Evolutionary conservation across 2,888 invertebrate species (phyloP), one percentile per base, ranked within the genome.

Genomic region (Peribatodes rhomboidaria): DNA sequence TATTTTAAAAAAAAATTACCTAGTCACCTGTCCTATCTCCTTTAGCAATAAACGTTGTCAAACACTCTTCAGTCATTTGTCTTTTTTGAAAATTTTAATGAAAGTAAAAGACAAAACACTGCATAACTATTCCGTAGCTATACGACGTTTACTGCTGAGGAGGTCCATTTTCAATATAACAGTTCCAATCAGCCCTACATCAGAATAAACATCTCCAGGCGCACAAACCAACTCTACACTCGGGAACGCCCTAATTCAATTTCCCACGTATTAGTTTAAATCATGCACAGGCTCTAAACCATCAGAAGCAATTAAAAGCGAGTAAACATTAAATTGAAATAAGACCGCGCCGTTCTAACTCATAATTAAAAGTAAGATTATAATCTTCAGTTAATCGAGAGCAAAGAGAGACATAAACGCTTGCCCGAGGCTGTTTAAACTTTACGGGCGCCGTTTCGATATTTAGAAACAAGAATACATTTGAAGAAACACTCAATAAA

Each of bases 321-420:
- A 76, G 77, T 70, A 81, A 83, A 83, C 76, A 79, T 76, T 68
- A 77, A 68, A 75, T 74, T 72, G 66, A 70, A 79, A 77, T 76
- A 76, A 72, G 67, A 70, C 49, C 69, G 55, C 67, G 65, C 68
- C 69, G 70, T 70, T 71, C 73, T 75, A 77, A 80, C 71, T 70
- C 69, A 72, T 76, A 82, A 82, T 85, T 85, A 85, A 81, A 83
- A 79, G 67, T 76, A 57, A 65, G 69, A 75, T 76, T 77, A 68
- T 81, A 78, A 82, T 82, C 75, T 68, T 74, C 79, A 77, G 79
- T 83, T n/a, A 57, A 65, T 65, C 75, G 76, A 79, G 82, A 81
- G 76, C 77, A 77, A 81, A 85, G 77, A 79, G 77, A 85, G 84
- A 85, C 80, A 82, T 85, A 83, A 85, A 77, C 72, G 67, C 61